phyloP scores from a whole-genome alignment of 2,888 invertebrate species.

The Synanthedon andrenaeformis region DNA sequence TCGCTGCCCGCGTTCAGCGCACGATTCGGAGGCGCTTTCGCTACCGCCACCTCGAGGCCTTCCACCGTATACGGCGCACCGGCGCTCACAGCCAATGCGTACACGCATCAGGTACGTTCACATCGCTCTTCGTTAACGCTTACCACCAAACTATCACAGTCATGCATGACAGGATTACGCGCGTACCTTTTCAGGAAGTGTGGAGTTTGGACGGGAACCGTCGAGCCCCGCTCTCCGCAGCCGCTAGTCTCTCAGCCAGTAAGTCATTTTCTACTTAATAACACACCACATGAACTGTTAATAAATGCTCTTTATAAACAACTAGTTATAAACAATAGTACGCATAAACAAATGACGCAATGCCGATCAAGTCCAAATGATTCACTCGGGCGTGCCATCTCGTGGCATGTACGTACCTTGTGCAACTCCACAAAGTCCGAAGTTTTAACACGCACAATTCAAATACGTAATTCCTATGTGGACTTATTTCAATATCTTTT shows the following conservation, averaged over 20 bases:
- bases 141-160: neutral
- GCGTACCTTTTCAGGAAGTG: constrained; percentile 37
- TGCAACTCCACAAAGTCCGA: too few relatives aligned
- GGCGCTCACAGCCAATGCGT: constrained; percentile 27
- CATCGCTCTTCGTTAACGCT: neutral
- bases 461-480: too few relatives aligned
- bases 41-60: constrained; percentile 33
- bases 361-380: too few relatives aligned
- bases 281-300: neutral
- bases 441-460: too few relatives aligned
- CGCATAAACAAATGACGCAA: neutral
- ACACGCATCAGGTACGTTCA: constrained; percentile 34
- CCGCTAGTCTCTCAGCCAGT: constrained; percentile 80
- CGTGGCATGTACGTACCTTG: too few relatives aligned
- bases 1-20: constrained; percentile 69
- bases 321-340: neutral
- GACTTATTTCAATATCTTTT: too few relatives aligned
- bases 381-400: too few relatives aligned
- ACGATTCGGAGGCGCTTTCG: constrained; percentile 60
- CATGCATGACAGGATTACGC: neutral
- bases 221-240: constrained; percentile 72
- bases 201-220: constrained; percentile 47
- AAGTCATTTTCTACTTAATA: constrained; percentile 49
- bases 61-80: constrained; percentile 37
- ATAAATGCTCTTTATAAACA: too few relatives aligned